A percentile compares a stretch with the other conserved stretches of the same genome.
Evolutionary conservation across 2,113 vertebrate species (phyloP).

Genomic region (Labeo rohita): DNA sequence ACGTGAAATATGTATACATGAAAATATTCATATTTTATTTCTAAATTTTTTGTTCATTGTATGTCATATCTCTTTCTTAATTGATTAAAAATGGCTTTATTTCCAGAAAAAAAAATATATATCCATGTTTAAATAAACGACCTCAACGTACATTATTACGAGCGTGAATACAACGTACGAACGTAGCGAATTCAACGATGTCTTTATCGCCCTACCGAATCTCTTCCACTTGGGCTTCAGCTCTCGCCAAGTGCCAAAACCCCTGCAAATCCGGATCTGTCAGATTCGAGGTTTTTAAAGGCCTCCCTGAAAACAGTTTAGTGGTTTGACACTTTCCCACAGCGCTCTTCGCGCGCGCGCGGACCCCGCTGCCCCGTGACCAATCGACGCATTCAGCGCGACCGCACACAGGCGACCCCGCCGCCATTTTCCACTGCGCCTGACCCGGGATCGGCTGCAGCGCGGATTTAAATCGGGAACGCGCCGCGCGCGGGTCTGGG

Average conservation of each 20-base stretch:
- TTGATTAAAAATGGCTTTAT: too few relatives aligned
- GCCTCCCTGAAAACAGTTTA: constrained; percentile 81
- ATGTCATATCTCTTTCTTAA: too few relatives aligned
- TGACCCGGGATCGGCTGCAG: constrained; percentile 31
- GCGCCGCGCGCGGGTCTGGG: constrained; percentile 24
- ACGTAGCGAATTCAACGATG: background rate
- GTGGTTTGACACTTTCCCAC: constrained; percentile 81
- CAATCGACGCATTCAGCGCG: constrained; percentile 91
- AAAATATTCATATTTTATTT: too few relatives aligned
- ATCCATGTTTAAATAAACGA: too few relatives aligned
- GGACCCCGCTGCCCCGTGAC: constrained; percentile 86
- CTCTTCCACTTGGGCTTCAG: background rate
- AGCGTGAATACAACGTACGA: background rate
- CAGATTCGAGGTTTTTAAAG: constrained; percentile 54
- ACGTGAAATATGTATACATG: too few relatives aligned
- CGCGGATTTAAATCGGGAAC: constrained; percentile 53
- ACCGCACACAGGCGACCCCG: constrained; percentile 97
- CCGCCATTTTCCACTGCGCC: constrained; percentile 75
- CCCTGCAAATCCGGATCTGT: background rate
- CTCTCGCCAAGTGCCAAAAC: background rate
- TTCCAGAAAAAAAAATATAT: too few relatives aligned
- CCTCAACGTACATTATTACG: background rate
- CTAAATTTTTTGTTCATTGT: too few relatives aligned
- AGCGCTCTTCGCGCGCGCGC: constrained; percentile 83
- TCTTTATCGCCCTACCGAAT: background rate